These are phyloP conservation scores for Diarsia dahlii DNA, from an alignment of 2,888 invertebrate species.

Conservation along the genomic window DNA sequence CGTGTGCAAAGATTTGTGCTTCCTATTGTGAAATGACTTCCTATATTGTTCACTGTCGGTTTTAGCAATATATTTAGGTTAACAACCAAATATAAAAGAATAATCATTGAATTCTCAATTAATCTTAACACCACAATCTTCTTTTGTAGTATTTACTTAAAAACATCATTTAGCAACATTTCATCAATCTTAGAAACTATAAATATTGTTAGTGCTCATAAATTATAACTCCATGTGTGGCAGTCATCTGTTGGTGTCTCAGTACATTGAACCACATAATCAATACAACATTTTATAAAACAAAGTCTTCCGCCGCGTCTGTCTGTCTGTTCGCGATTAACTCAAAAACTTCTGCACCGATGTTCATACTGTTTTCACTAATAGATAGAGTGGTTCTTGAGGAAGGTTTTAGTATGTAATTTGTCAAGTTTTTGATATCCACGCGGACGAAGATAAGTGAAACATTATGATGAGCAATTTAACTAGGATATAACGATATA, in stretches of 20 bases:
- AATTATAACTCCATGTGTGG: background rate
- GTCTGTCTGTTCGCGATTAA: too few species aligned
- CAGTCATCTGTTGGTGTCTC: background rate
- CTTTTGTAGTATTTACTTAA: background rate
- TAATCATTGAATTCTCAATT: background rate
- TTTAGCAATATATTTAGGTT: background rate
- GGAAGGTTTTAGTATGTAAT: too few species aligned
- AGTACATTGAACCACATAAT: background rate
- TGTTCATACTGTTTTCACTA: too few species aligned
- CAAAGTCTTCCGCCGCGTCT: too few species aligned
- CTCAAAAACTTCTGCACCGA: too few species aligned
- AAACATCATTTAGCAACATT: too few species aligned
- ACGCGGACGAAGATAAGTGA: too few species aligned
- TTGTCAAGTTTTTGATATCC: too few species aligned
- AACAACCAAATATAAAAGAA: background rate
- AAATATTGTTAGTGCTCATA: background rate
- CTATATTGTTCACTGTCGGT: background rate
- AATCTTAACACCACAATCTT: background rate
- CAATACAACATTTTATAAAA: too few species aligned
- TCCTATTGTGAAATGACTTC: slow-evolving; percentile 32
- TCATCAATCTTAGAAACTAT: background rate
- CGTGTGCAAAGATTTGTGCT: slow-evolving; percentile 4
- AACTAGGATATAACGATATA: background rate
- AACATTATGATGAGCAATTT: background rate
- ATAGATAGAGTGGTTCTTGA: too few species aligned